A percentile compares a stretch with the other conserved stretches of the same genome.
phyloP scores from a whole-genome alignment of 2,888 invertebrate species.

The Philereme vetulata region DNA sequence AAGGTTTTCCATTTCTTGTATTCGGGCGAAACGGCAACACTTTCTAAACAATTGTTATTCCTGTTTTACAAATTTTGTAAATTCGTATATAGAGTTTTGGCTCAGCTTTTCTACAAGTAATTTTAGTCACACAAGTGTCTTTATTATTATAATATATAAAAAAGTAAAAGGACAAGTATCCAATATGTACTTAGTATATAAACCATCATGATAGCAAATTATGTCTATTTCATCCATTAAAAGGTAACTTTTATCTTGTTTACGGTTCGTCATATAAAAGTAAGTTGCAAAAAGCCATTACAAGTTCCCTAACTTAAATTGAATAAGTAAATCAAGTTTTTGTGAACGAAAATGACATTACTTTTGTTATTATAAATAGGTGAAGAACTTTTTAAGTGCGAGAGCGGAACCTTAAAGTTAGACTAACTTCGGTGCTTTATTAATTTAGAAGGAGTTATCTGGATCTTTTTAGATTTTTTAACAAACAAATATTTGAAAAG shows the following conservation, averaged over 20 bases:
- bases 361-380: slow-evolving; percentile 34
- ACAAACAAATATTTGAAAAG: not conserved
- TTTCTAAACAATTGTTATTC: too few relatives aligned
- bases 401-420: slow-evolving; percentile 11
- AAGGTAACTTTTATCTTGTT: slow-evolving; percentile 36
- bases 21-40: too few relatives aligned
- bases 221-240: slow-evolving; percentile 24
- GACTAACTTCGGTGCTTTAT: slow-evolving; percentile 12
- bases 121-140: not conserved
- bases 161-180: not conserved
- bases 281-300: slow-evolving; percentile 40
- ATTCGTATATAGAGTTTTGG: too few relatives aligned
- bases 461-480: slow-evolving; percentile 5
- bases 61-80: too few relatives aligned
- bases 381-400: slow-evolving; percentile 28
- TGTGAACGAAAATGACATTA: slow-evolving; percentile 37
- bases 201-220: slow-evolving; percentile 8
- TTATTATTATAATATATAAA: too few relatives aligned
- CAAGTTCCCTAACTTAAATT: slow-evolving; percentile 41
- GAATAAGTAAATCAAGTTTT: slow-evolving; percentile 43
- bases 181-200: not conserved
- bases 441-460: slow-evolving; percentile 15
- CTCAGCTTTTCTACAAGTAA: too few relatives aligned
- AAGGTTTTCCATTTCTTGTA: too few relatives aligned
- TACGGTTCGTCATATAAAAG: slow-evolving; percentile 33